These are phyloP conservation scores for Aphelocoma californica DNA, from an alignment of 2,797 vertebrate genomes.

Conservation along the genomic window DNA sequence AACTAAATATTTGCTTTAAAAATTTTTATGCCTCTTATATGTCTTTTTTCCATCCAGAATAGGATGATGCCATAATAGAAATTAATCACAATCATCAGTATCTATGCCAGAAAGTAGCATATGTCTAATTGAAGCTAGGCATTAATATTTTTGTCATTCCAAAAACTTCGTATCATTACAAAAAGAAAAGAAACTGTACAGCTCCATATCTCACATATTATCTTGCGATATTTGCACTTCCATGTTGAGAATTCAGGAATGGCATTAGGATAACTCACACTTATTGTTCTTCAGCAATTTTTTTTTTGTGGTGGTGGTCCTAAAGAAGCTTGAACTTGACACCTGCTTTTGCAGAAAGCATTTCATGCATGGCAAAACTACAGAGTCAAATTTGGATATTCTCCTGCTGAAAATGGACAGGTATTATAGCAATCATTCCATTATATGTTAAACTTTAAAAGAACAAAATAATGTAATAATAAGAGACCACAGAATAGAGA, in stretches of 20 bases:
- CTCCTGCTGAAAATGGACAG: background rate
- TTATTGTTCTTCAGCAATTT: background rate
- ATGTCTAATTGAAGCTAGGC: background rate
- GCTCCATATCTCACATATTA: background rate
- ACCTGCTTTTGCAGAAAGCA: background rate
- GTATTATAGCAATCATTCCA: background rate
- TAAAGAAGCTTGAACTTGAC: background rate
- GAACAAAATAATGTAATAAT: background rate
- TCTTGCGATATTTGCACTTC: background rate
- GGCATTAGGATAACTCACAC: background rate
- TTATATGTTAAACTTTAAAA: background rate
- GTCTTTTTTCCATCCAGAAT: slow-evolving; percentile 30
- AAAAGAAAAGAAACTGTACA: background rate
- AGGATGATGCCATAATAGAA: slow-evolving; percentile 21
- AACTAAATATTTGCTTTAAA: slow-evolving; percentile 61
- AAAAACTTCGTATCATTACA: background rate
- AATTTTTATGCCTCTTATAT: slow-evolving; percentile 25
- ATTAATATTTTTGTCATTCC: background rate
- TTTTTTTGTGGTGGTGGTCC: background rate
- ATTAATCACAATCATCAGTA: background rate
- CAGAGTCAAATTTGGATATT: background rate
- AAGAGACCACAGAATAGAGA: background rate
- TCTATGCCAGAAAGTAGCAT: background rate
- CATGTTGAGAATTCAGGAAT: background rate
- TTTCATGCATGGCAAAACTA: background rate